phyloP scores from a whole-genome alignment of 2,797 vertebrate genomes.

The Poeciliopsis paucimaculata region DNA sequence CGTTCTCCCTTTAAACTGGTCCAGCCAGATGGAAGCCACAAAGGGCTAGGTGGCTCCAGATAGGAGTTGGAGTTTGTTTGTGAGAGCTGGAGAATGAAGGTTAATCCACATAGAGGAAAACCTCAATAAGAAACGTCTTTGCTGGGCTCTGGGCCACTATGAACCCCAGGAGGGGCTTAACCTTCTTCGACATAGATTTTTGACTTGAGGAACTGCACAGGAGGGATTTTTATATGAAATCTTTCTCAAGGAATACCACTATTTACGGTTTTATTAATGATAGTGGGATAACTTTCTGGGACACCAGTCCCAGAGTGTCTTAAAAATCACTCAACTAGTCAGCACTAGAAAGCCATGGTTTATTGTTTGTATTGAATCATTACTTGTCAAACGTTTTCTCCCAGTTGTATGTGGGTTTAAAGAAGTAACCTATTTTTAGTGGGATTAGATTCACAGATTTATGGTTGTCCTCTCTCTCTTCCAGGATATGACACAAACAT shows the following conservation, averaged over 20 bases:
- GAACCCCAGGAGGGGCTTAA: slow-evolving; percentile 57
- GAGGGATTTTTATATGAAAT: slow-evolving; percentile 54
- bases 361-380: slow-evolving; percentile 26
- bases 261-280: slow-evolving; percentile 38
- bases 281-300: slow-evolving; percentile 29
- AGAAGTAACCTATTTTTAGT: slow-evolving; percentile 16
- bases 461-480: background rate
- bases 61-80: slow-evolving; percentile 61
- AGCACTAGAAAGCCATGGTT: slow-evolving; percentile 11
- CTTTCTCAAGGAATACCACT: slow-evolving; percentile 44
- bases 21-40: slow-evolving; percentile 44
- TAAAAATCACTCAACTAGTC: slow-evolving; percentile 17
- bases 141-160: slow-evolving; percentile 58
- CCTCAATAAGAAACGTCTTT: slow-evolving; percentile 62
- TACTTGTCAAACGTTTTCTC: slow-evolving; percentile 22
- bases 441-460: slow-evolving; percentile 25
- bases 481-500: slow-evolving; percentile 16
- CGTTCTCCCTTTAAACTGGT: slow-evolving; percentile 20
- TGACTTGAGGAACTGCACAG: slow-evolving; percentile 39
- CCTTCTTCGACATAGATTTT: slow-evolving; percentile 52
- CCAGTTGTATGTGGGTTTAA: slow-evolving; percentile 10
- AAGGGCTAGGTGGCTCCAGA: slow-evolving; percentile 64
- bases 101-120: slow-evolving; percentile 54
- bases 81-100: slow-evolving; percentile 32
- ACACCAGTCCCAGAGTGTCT: slow-evolving; percentile 1